Evolutionary conservation across 2,888 invertebrate species (phyloP).

Genomic region (Eupithecia centaureata): DNA sequence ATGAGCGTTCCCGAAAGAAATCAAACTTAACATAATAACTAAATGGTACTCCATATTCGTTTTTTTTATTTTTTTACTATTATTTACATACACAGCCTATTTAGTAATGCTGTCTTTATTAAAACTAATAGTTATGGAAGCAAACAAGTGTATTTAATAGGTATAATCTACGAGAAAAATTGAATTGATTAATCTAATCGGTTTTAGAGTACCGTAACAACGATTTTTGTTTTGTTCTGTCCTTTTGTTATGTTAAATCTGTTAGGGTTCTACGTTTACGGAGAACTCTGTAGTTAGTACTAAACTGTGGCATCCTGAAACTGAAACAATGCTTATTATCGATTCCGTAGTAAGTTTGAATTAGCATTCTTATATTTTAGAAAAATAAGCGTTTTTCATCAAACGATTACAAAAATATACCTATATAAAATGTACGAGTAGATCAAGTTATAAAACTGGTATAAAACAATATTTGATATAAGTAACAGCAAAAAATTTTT

Average conservation of each 20-base stretch:
- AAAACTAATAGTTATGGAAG: background rate
- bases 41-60: background rate
- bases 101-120: background rate
- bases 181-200: background rate
- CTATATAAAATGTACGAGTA: no score
- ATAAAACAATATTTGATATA: no score
- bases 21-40: slow-evolving; percentile 18
- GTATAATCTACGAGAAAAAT: background rate
- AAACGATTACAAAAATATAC: no score
- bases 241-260: background rate
- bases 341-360: background rate
- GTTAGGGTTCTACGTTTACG: no score
- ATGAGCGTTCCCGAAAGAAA: slow-evolving; percentile 34
- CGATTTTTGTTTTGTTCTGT: background rate
- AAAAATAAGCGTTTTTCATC: background rate
- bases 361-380: no score
- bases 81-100: background rate
- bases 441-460: no score
- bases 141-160: background rate
- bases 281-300: no score
- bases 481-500: no score
- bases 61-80: background rate
- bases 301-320: background rate
- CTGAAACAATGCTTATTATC: background rate
- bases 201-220: background rate